Evolutionary conservation across 2,113 vertebrate species (phyloP), one percentile per base, ranked within the genome.

Genomic region (Odocoileus hemionus): DNA sequence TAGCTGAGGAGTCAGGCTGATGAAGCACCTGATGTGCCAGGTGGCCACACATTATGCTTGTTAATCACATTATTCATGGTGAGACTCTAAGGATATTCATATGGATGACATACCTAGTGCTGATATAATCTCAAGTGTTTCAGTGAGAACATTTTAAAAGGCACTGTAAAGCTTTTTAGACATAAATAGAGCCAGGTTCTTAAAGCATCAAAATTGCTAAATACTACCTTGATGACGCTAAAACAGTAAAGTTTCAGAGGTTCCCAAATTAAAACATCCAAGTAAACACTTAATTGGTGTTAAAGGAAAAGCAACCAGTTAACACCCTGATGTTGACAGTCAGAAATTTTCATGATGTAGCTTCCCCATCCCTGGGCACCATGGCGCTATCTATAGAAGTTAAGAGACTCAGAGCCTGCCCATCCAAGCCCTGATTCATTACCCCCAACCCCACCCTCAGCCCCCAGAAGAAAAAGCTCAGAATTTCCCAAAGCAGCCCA

Each of bases 381-480:
- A 3, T 14, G 86, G 16, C 28, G 3, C 70, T 93, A 74, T 83
- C 94, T 94, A 9, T 21, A 86, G 55, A 74, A 93, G 82, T 89
- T 94, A 95, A 82, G 58, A 93, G 97, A 95, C 93, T 97, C 88
- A 95, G 82, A 95, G 30, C 36, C 95, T 60, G 39, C 67, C 93
- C 12, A 57, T 67, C 80, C 94, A 78, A 91, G 64, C 55, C 60
- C 83, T 74, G 67, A 96, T 70, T 95, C 94, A 61, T 67, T 39
- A 93, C 9, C 11, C 70, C 11, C 36, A 61, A 16, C 79, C 39
- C 45, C 60, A 87, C 79, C 64, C 39, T 3, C 23, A n/a, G 26
- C 23, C 76, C 64, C 58, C 23, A 76, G 82, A 92, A 90, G 39
- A 74, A 76, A 80, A 89, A 60, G 60, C 36, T 88, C 26, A 84